phyloP scores from a whole-genome alignment of 2,113 vertebrate genomes.

The Fregetta grallaria region DNA sequence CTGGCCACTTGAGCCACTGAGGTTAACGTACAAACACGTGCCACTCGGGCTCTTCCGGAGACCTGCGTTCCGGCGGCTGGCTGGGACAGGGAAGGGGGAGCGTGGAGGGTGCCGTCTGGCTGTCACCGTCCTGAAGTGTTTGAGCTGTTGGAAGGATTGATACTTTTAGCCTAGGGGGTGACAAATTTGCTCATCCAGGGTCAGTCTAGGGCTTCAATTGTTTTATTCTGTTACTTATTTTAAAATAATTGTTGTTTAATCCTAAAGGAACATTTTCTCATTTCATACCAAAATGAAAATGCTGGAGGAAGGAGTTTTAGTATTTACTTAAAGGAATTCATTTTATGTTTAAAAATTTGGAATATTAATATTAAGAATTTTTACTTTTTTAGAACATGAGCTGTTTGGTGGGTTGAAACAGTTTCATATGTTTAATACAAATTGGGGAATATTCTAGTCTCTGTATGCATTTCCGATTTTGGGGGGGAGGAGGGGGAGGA shows the following conservation, averaged over 20 bases:
- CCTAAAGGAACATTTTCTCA: background rate
- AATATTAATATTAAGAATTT: background rate
- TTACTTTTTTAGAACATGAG: background rate
- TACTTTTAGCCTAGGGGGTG: background rate
- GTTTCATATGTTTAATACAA: background rate
- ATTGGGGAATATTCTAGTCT: background rate
- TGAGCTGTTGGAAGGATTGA: background rate
- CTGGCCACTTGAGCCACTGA: conserved; percentile 1
- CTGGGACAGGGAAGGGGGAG: background rate
- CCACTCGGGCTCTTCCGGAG: background rate
- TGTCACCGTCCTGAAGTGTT: background rate
- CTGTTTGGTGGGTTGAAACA: background rate
- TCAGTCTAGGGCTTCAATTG: background rate
- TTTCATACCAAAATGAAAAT: background rate
- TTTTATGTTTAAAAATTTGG: background rate
- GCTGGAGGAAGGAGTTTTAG: background rate
- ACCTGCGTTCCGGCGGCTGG: background rate
- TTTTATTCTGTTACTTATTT: background rate
- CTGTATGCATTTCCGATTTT: background rate
- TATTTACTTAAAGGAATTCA: background rate
- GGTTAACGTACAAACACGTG: background rate
- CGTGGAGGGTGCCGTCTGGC: fast-evolving
- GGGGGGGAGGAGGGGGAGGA: background rate
- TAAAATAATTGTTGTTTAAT: background rate
- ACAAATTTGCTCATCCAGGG: background rate